Evolutionary conservation across 2,797 vertebrate genomes (phyloP), one percentile per base, ranked within the genome.

Genomic region (Antennarius maculatus): DNA sequence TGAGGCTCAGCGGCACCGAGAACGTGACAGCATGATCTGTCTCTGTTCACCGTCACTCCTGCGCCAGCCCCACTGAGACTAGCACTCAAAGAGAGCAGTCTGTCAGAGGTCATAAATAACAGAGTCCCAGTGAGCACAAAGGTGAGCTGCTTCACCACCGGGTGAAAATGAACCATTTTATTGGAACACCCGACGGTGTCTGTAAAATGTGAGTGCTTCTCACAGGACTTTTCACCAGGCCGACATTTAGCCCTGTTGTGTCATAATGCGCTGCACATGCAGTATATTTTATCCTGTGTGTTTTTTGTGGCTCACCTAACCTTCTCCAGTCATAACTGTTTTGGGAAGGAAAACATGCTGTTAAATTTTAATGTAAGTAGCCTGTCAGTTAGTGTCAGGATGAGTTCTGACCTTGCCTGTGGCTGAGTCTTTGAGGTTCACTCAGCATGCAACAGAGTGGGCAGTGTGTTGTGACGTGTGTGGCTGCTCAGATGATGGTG

Each of bases 121-220:
- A 79, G 67, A 83, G 77, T 72, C 61, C 77, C 84, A 74, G 79
- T 85, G 82, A 88, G 86, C 86, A 81, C 87, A 84, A 89, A 93
- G 84, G 89, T 90, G 86, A 91, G 84, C 85, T 39, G 76, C 86
- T 88, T 88, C 90, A 85, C 87, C 77, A 37, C 83, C 47, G 85
- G 84, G 85, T 92, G 92, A 91, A 93, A 93, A 93, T 90, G 86
- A 93, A 83, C 81, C 91, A 15, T 94, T 94, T 92, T 92, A 94
- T 92, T 88, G 88, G 82, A 88, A 79, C 82, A 57, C 77, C 18
- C 84, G 76, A 80, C 86, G 85, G 86, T 79, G 85, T 92, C 84
- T 52, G 86, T 89, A 89, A 90, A 91, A 89, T 11, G 61, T 74
- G 69, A 88, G 82, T 85, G 87, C 72, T 80, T 92, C 83, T 82